Base-by-base conservation (phyloP, 2,113 vertebrate genomes). In the Caloenas nicobarica region DNA sequence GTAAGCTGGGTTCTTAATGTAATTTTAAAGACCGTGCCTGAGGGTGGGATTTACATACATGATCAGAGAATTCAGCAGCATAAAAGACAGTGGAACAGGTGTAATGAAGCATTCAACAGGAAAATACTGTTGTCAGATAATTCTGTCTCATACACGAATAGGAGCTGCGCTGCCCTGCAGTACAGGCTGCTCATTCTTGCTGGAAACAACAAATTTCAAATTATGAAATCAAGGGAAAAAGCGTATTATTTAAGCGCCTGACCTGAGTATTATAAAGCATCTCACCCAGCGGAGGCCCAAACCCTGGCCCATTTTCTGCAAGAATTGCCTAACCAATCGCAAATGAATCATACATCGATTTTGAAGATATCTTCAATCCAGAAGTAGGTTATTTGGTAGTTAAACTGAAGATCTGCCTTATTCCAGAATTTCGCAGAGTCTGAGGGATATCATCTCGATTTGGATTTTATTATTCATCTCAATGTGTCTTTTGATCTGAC, bases 91-190 rank as follows among this genome's bases (percentile, higher is more conserved):
- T 4, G 26, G 68, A 48, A 77, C 16, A 44, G 25, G 40, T 57
- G 53, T 16, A 29, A 36, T 3, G 25, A 94, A 74, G 42, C 53
- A 42, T 23, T 66, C 13, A 74, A 38, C 56, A 40, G 0, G 3
- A 29, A 86, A 77, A 86, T 14, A 38, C 28, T 42, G 10, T 6
- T 56, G 29, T 33, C 40, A 40, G 81, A 9, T 46, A 85, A 60
- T 19, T 68, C n/a, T 23, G 11, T 11, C 29, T 68, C 34, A 31
- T 3, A 36, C 10, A 60, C 19, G 42, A 64, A n/a, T 12, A 25
- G 0, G 16, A 81, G 54, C 34, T 51, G 33, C 10, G 13, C 16
- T 2, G 3, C 42, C 18, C n/a, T 54, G 46, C 61, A 23, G 1
- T 1, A 16, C 9, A 40, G 13, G 33, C 64, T 79, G 79, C 28